A percentile compares a stretch with the other conserved stretches of the same genome.
Evolutionary conservation across 2,797 vertebrate genomes (phyloP).

Genomic region (Oceanodroma leucorhoa): DNA sequence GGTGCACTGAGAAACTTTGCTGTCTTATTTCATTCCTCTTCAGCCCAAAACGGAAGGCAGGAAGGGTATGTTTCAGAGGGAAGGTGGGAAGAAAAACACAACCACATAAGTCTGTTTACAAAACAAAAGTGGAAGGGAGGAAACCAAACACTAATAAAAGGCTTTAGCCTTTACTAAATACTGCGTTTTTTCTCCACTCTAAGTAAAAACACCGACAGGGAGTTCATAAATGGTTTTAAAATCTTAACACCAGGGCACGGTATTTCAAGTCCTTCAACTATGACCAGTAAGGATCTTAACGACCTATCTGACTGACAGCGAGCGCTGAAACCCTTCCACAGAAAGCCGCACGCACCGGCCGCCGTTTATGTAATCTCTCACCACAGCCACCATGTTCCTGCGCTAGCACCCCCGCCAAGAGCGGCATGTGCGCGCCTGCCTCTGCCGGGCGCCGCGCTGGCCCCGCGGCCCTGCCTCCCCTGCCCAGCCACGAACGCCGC

Average conservation of each 20-base stretch:
- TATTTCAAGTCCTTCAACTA: neutral
- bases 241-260: fast-evolving
- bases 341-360: neutral
- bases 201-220: neutral
- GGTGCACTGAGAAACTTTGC: neutral
- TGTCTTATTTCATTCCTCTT: neutral
- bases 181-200: too few relatives aligned
- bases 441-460: neutral
- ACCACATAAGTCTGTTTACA: neutral
- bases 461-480: neutral
- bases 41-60: neutral
- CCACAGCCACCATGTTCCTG: neutral
- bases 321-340: neutral
- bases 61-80: neutral
- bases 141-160: neutral
- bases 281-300: fast-evolving
- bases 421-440: neutral
- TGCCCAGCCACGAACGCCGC: neutral
- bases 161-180: neutral
- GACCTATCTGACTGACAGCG: fast-evolving
- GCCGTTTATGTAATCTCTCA: conserved; percentile 8
- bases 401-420: fast-evolving
- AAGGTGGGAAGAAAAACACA: neutral
- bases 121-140: neutral
- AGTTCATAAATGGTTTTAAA: neutral